Evolutionary conservation across 2,797 vertebrate species (phyloP), one percentile per base, ranked within the genome.

Genomic region (Austrolebias charrua): DNA sequence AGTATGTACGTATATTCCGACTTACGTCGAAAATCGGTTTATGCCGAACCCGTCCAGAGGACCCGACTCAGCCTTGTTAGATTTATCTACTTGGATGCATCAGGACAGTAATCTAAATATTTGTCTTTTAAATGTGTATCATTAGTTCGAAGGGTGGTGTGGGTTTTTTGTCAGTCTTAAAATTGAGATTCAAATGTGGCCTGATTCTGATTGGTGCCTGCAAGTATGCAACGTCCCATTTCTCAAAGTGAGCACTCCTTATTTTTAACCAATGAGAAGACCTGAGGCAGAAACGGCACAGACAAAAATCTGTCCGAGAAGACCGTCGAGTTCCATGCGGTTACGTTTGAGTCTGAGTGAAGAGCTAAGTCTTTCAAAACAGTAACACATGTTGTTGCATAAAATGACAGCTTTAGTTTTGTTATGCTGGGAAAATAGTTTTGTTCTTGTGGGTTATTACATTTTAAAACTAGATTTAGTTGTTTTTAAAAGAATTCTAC

Each of bases 141-240:
- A 42, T 6, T 15, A 18, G 14, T 40, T 24, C 13, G 7, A 46
- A 31, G 46, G 38, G 16, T 24, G 19, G 43, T 19, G 43, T 49
- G 62, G 31, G 15, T 3, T 13, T 60, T 61, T 48, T 5, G 48
- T 57, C 44, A 60, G 45, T 42, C 24, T 14, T 29, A 7, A 33
- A 0, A 11, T 43, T 48, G 57, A 38, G 3, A 54, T 73, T 69
- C 2, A 67, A 57, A 65, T 43, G 28, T 18, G 29, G 50, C 53
- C 11, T 3, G 33, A 47, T 63, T 47, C n/a, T 66, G 43, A 66
- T 53, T 66, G 49, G 55, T 55, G 29, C 9, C 18, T 40, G 11
- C 47, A 63, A 35, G 7, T 13, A 31, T 35, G 28, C 16, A 44
- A n/a, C 18, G 8, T 50, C n/a, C 38, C 4, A 3, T 20, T 24